Conservation (phyloP, 2,888 invertebrate species). For the Hypsopygia costalis region DNA sequence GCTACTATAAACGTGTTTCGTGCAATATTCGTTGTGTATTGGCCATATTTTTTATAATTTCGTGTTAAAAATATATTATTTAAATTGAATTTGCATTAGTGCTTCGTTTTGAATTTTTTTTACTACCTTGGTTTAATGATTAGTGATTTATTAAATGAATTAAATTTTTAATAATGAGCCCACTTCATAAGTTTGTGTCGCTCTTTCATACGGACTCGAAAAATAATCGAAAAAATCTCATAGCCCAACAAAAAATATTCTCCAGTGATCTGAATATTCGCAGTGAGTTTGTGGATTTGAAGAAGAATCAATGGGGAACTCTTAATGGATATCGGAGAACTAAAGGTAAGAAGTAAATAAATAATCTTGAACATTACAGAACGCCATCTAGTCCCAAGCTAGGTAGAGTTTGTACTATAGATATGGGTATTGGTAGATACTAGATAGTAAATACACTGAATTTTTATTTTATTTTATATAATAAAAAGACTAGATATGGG, state of each 20-base stretch:
- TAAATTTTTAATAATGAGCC: conserved; percentile 64
- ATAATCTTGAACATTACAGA: too few relatives aligned
- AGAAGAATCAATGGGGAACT: conserved; percentile 77
- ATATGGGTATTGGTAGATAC: too few relatives aligned
- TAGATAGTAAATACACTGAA: too few relatives aligned
- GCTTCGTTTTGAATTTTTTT: not conserved
- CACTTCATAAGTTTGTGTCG: conserved; percentile 81
- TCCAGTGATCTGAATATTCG: conserved; percentile 79
- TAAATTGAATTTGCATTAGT: conserved; percentile 14
- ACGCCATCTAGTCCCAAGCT: too few relatives aligned
- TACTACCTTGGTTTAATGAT: not conserved
- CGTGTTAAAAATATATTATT: not conserved
- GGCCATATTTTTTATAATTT: not conserved
- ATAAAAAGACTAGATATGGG: too few relatives aligned
- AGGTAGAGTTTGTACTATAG: too few relatives aligned
- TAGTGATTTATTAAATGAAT: not conserved
- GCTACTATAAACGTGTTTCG: not conserved
- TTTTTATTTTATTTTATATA: too few relatives aligned
- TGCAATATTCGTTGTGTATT: not conserved
- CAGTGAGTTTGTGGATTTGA: conserved; percentile 61
- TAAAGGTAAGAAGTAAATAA: too few relatives aligned
- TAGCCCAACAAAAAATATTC: conserved; percentile 74
- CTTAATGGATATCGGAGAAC: conserved; percentile 69
- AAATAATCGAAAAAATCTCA: conserved; percentile 59
- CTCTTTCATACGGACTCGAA: conserved; percentile 81